These are phyloP conservation scores for Tribolium castaneum DNA, from an alignment of 1,140 invertebrate species.

Conservation along the genomic window DNA sequence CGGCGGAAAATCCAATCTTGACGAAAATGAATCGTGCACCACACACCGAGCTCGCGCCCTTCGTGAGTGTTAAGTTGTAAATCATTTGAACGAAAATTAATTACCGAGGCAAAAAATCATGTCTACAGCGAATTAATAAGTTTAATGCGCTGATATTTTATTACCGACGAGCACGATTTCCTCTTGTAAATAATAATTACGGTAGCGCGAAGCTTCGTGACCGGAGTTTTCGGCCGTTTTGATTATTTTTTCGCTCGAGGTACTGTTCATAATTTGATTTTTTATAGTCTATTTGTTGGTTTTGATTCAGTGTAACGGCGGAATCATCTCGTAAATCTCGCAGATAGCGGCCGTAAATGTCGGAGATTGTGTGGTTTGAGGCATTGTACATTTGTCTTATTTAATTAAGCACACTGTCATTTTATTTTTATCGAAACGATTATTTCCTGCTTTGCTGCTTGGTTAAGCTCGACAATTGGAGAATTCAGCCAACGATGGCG, in stretches of 20 bases:
- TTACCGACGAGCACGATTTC: slow-evolving; percentile 30
- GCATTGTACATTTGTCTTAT: not conserved
- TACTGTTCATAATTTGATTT: not conserved
- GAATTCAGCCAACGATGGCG: not conserved
- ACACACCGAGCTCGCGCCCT: not conserved
- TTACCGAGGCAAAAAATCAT: not conserved
- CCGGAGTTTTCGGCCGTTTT: not conserved
- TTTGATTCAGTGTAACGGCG: not conserved
- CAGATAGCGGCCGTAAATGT: not conserved
- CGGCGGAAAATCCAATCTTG: slow-evolving; percentile 13
- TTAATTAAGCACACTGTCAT: not conserved
- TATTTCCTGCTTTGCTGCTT: not conserved
- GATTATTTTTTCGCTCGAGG: not conserved
- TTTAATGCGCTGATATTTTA: slow-evolving; percentile 35
- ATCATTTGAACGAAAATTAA: slow-evolving; percentile 24
- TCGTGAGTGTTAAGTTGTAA: slow-evolving; percentile 12
- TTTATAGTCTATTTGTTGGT: not conserved
- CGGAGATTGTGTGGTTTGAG: not conserved
- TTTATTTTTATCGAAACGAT: not conserved
- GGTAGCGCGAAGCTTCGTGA: slow-evolving; percentile 26
- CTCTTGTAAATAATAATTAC: slow-evolving; percentile 40
- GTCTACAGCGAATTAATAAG: slow-evolving; percentile 40
- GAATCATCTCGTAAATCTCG: not conserved
- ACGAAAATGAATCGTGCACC: slow-evolving; percentile 13
- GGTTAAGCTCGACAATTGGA: not conserved